phyloP scores from a whole-genome alignment of 53 echinoderm and acorn worm genomes.

The Apostichopus leukothele region DNA sequence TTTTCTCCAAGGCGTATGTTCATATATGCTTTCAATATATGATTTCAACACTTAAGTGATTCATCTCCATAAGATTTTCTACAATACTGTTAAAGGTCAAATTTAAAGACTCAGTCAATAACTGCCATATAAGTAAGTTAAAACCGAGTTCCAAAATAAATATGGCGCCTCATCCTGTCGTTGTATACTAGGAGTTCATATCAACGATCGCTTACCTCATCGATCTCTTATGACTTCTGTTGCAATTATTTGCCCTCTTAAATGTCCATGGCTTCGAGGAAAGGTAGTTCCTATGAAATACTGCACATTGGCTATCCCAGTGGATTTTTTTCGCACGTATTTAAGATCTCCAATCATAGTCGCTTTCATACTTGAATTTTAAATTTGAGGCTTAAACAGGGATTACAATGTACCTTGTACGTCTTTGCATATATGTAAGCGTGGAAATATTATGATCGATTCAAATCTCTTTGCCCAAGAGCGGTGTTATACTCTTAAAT shows the following conservation, averaged over 20 bases:
- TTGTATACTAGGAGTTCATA: neutral
- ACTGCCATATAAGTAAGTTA: neutral
- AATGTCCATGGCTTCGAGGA: constrained; percentile 30
- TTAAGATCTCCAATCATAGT: constrained; percentile 15
- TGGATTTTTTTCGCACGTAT: constrained; percentile 9
- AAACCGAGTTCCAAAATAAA: neutral
- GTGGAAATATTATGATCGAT: constrained; percentile 10
- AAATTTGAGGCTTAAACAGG: constrained; percentile 32
- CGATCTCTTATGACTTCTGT: constrained; percentile 29
- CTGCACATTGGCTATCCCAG: constrained; percentile 28
- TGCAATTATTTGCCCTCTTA: constrained; percentile 46
- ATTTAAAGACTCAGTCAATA: neutral
- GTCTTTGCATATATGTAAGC: neutral
- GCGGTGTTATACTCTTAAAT: neutral
- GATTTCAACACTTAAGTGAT: neutral
- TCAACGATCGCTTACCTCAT: neutral
- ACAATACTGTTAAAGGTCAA: neutral
- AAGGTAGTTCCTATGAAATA: constrained; percentile 25
- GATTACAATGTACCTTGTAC: neutral
- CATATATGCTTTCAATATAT: neutral
- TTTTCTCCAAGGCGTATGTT: neutral
- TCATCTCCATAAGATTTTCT: too few relatives aligned
- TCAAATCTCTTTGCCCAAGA: neutral
- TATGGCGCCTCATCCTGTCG: constrained; percentile 24
- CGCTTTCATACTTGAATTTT: constrained; percentile 32